Percentiles rank a stretch among this genome's conserved stretches.
These are phyloP conservation scores for Papilio polyxenes DNA, from an alignment of 1,140 invertebrate species.

Conservation along the genomic window DNA sequence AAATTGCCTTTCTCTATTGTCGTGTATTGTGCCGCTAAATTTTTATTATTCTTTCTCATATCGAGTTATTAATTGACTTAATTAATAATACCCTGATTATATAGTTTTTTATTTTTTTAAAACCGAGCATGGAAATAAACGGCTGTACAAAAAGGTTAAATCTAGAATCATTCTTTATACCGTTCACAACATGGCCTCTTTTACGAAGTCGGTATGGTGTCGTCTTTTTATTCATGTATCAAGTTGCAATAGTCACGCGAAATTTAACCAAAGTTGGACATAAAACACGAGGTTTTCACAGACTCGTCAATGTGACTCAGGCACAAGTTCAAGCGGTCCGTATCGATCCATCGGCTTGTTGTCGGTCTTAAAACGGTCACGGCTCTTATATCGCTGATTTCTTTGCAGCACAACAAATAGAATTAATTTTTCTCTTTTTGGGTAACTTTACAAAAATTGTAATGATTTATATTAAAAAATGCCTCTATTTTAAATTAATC, in stretches of 20 bases:
- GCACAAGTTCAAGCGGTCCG: conserved; percentile 29
- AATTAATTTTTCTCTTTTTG: not conserved
- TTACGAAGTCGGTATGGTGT: not conserved
- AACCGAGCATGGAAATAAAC: no score
- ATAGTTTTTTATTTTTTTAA: not conserved
- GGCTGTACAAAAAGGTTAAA: no score
- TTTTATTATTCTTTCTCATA: not conserved
- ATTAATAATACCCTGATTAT: not conserved
- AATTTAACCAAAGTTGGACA: not conserved
- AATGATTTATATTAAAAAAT: not conserved
- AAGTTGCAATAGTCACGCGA: not conserved
- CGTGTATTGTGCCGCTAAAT: not conserved
- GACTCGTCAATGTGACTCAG: conserved; percentile 12
- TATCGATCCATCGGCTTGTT: conserved; percentile 31
- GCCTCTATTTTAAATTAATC: no score
- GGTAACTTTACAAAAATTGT: not conserved
- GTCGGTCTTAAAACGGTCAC: conserved; percentile 28
- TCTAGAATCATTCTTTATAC: not conserved
- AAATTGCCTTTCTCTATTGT: not conserved
- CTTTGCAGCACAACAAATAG: not conserved
- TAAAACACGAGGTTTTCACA: not conserved
- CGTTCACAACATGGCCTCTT: not conserved
- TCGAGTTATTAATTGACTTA: not conserved
- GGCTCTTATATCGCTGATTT: conserved; percentile 3
- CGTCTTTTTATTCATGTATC: not conserved